Conservation (phyloP, 2,113 vertebrate species). For the Heterotis niloticus region DNA sequence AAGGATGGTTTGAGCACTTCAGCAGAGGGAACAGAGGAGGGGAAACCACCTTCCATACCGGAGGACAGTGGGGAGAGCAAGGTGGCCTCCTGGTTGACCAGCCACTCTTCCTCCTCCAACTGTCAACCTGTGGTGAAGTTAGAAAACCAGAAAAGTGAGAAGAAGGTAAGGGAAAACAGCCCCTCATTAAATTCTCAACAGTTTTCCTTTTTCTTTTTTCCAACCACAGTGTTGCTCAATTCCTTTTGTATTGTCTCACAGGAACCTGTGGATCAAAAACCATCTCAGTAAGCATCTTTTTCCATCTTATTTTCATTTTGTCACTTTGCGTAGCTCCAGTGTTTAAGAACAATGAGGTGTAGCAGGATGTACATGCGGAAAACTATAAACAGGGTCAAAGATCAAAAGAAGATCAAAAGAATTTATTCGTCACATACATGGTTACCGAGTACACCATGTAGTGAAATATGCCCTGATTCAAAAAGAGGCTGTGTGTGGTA, state of each 20-base stretch:
- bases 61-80: constrained; percentile 92
- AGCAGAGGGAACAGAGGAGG: constrained; percentile 56
- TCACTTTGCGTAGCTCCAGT: background rate
- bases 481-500: too few species aligned
- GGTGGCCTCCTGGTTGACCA: constrained; percentile 91
- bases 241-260: constrained; percentile 39
- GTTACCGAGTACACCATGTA: too few species aligned
- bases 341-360: too few species aligned
- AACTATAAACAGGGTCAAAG: too few species aligned
- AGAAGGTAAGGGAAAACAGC: constrained; percentile 42
- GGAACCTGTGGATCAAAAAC: constrained; percentile 65
- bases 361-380: too few species aligned
- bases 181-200: background rate
- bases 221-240: constrained; percentile 25
- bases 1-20: constrained; percentile 63
- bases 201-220: background rate
- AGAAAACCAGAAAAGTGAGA: constrained; percentile 56
- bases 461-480: too few species aligned
- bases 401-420: too few species aligned
- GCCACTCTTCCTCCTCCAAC: constrained; percentile 38
- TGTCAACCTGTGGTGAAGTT: constrained; percentile 34
- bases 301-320: background rate
- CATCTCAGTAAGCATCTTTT: constrained; percentile 49
- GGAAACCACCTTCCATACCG: constrained; percentile 73
- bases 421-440: too few species aligned